Percentiles rank a stretch among this genome's conserved stretches.
phyloP scores from a whole-genome alignment of 2,113 vertebrate genomes.

The Ictalurus punctatus region DNA sequence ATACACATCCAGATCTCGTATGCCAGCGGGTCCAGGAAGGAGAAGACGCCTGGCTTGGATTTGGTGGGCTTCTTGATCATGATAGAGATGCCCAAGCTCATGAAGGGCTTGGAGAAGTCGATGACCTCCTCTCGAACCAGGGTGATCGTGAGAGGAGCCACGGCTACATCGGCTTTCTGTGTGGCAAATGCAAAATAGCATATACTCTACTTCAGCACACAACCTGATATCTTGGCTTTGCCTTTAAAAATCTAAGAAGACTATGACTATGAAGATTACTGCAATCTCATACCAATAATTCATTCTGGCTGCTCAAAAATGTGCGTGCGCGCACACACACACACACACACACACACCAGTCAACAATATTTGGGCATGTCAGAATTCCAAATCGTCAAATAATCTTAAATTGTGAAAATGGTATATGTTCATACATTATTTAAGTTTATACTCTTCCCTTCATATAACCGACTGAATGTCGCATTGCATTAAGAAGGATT shows the following conservation, averaged over 20 bases:
- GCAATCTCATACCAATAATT: neutral
- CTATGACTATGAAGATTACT: neutral
- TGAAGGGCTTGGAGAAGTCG: slow-evolving; percentile 98
- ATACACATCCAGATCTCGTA: slow-evolving; percentile 99
- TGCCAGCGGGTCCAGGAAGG: slow-evolving; percentile 97
- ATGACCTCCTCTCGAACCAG: slow-evolving; percentile 97
- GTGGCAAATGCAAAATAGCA: neutral
- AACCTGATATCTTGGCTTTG: neutral
- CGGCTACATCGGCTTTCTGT: slow-evolving; percentile 93
- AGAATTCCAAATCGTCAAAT: slow-evolving; percentile 33
- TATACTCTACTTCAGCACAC: neutral
- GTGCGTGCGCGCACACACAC: neutral
- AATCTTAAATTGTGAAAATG: neutral
- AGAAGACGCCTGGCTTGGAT: slow-evolving; percentile 97
- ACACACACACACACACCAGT: neutral
- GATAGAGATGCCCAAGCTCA: slow-evolving; percentile 98
- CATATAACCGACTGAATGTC: slow-evolving; percentile 20
- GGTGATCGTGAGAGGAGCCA: slow-evolving; percentile 96
- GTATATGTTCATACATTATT: neutral
- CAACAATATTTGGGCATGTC: neutral
- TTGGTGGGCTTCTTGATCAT: slow-evolving; percentile 99
- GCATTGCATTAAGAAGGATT: slow-evolving; percentile 28
- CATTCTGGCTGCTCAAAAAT: neutral
- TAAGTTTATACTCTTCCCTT: neutral
- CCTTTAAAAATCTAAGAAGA: neutral